Evolutionary conservation across 2,797 vertebrate species (phyloP).

Genomic region (Chloroceryle amazona): DNA sequence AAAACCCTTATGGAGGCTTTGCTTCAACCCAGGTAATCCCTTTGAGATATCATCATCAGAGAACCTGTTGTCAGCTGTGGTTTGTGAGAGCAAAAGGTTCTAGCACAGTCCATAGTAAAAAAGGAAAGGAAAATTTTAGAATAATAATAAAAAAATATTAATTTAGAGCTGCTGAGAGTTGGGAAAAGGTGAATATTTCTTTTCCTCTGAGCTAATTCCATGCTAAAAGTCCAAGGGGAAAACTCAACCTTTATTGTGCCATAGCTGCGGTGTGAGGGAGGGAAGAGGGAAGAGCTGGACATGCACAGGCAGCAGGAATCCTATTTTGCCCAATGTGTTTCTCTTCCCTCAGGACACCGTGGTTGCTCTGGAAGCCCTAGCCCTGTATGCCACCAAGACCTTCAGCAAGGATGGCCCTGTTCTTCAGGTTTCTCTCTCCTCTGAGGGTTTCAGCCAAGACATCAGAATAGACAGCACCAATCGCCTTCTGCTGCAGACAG

Average conservation of each 20-base stretch:
- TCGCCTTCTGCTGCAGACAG: slow-evolving; percentile 86
- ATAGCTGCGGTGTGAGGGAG: background rate
- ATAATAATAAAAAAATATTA: background rate
- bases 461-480: slow-evolving; percentile 83
- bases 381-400: slow-evolving; percentile 84
- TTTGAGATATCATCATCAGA: background rate
- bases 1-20: slow-evolving; percentile 89
- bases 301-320: background rate
- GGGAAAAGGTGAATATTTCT: background rate
- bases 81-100: background rate
- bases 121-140: background rate
- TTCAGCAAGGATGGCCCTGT: slow-evolving; percentile 79
- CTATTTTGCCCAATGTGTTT: background rate
- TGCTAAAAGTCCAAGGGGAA: background rate
- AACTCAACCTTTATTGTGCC: background rate
- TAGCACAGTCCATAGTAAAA: background rate
- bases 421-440: slow-evolving; percentile 78
- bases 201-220: background rate
- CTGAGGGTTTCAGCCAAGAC: slow-evolving; percentile 68
- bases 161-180: background rate
- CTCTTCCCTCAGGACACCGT: slow-evolving; percentile 86
- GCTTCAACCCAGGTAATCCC: slow-evolving; percentile 89
- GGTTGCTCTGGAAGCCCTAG: slow-evolving; percentile 90
- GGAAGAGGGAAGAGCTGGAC: background rate
- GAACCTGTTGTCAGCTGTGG: background rate